These are phyloP conservation scores for Psophia crepitans DNA, from an alignment of 2,113 vertebrate species.

Conservation along the genomic window DNA sequence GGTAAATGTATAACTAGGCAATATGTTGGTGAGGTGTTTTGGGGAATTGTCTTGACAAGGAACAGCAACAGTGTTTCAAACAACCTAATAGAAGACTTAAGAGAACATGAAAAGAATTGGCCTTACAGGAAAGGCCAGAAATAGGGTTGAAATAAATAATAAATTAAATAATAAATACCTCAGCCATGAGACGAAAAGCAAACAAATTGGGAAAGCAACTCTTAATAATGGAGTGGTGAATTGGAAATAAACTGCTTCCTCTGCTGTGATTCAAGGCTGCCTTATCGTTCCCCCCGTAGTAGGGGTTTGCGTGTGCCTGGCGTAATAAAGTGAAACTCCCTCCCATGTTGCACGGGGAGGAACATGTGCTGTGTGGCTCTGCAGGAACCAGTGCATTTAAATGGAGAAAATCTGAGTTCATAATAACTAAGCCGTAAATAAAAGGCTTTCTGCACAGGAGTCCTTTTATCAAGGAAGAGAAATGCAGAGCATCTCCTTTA, in stretches of 20 bases:
- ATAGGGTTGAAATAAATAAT: not conserved
- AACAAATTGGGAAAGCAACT: not conserved
- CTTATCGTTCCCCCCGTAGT: not conserved
- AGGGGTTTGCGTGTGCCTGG: not conserved
- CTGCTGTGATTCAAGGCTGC: too few species aligned
- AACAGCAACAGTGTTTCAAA: not conserved
- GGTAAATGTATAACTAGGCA: not conserved
- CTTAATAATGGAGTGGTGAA: not conserved
- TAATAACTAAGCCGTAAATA: not conserved
- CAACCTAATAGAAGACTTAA: not conserved
- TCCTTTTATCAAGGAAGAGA: not conserved
- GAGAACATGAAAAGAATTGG: not conserved
- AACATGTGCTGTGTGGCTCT: rapidly evolving
- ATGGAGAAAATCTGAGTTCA: not conserved
- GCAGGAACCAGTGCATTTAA: not conserved
- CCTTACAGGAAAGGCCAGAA: not conserved
- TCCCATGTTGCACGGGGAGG: not conserved
- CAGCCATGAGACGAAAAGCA: not conserved
- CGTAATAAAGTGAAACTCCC: not conserved
- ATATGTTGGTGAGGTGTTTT: not conserved
- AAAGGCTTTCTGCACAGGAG: not conserved
- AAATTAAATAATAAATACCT: too few species aligned
- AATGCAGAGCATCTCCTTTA: not conserved
- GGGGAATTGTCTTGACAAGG: not conserved
- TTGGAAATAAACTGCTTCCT: not conserved